Conservation (phyloP, 2,888 invertebrate species). For the Microctonus brassicae region DNA sequence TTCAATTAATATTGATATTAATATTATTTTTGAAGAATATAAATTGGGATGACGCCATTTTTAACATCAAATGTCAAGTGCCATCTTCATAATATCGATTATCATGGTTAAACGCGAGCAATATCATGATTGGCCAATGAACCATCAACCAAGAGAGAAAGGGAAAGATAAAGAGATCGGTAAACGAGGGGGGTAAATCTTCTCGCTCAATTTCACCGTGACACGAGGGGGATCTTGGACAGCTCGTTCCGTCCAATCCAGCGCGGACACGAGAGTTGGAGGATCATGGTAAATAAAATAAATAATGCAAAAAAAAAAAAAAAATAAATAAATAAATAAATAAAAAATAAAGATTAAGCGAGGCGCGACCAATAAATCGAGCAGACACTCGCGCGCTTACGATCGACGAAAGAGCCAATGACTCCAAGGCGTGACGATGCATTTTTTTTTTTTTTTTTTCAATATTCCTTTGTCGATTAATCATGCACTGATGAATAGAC, state of each 20-base stretch:
- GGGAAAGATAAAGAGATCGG: neutral
- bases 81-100: neutral
- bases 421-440: conserved; percentile 45
- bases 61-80: neutral
- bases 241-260: conserved; percentile 55
- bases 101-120: too few species aligned
- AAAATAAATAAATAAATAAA: conserved; percentile 37
- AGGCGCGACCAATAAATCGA: conserved; percentile 58
- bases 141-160: neutral
- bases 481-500: neutral
- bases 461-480: neutral
- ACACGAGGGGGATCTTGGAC: conserved; percentile 51
- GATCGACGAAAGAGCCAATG: conserved; percentile 44
- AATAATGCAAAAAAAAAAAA: neutral
- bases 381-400: conserved; percentile 43
- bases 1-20: too few species aligned
- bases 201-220: conserved; percentile 65
- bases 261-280: conserved; percentile 46
- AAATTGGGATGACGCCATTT: neutral
- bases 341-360: conserved; percentile 26
- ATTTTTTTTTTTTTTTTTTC: conserved; percentile 25
- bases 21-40: too few species aligned
- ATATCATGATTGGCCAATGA: conserved; percentile 8
- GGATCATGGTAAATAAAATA: neutral
- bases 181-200: neutral